These are phyloP conservation scores for Prolemur simus DNA, from an alignment of 2,113 vertebrate species.

Conservation along the genomic window DNA sequence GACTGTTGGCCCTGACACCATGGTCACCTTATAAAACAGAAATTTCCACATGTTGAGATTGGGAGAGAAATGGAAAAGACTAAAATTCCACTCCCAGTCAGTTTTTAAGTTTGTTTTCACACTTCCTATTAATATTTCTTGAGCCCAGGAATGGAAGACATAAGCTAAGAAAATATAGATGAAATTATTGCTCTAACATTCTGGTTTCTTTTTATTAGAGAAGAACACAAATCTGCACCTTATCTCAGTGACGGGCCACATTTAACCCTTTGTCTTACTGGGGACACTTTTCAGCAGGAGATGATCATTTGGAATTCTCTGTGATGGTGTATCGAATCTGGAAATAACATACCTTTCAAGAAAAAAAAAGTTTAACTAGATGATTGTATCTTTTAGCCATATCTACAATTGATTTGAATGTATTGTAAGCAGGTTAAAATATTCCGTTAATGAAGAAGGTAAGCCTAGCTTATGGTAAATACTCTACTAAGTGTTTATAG, in stretches of 20 bases:
- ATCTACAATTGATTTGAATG: slow-evolving; percentile 81
- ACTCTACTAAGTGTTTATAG: slow-evolving; percentile 90
- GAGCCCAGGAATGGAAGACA: neutral
- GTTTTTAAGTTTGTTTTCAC: neutral
- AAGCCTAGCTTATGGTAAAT: slow-evolving; percentile 87
- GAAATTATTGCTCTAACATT: neutral
- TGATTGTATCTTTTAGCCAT: slow-evolving; percentile 62
- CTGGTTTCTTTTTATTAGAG: neutral
- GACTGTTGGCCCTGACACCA: neutral
- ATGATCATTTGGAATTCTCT: neutral
- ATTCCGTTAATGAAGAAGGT: slow-evolving; percentile 86
- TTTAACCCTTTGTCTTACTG: neutral
- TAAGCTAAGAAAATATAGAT: neutral
- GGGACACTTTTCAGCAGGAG: neutral
- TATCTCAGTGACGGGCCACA: neutral
- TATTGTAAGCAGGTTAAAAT: slow-evolving; percentile 83
- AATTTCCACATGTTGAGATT: neutral
- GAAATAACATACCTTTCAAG: neutral
- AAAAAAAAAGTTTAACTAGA: slow-evolving; percentile 68
- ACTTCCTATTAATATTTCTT: neutral
- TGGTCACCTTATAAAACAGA: neutral
- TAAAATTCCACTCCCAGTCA: neutral
- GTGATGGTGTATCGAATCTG: neutral
- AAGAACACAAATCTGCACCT: neutral
- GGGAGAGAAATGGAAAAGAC: neutral